phyloP scores from a whole-genome alignment of 2,113 vertebrate genomes.

The Oxyruncus cristatus region DNA sequence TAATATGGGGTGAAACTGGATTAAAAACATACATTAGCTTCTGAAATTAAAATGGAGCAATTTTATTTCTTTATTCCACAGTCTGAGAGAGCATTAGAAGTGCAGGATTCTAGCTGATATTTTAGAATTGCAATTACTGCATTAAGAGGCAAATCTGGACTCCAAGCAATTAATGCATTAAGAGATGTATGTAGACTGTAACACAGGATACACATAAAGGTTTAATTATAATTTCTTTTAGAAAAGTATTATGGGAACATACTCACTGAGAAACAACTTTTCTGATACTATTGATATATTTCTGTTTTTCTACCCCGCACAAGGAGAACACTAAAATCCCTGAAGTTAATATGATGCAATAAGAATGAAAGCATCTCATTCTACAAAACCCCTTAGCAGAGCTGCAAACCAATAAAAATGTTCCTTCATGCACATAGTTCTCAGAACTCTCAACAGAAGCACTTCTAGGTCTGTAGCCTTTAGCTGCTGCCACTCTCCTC shows the following conservation, averaged over 20 bases:
- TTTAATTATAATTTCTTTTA: neutral
- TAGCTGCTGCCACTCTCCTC: neutral
- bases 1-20: constrained; percentile 7
- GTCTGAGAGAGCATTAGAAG: neutral
- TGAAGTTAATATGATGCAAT: neutral
- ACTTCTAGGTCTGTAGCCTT: neutral
- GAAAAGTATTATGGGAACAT: neutral
- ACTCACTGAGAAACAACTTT: neutral
- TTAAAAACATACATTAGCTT: neutral
- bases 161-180: neutral
- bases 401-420: neutral
- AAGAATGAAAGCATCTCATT: neutral
- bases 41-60: neutral
- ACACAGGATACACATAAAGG: neutral
- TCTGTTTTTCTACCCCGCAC: neutral
- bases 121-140: neutral
- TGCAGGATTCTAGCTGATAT: neutral
- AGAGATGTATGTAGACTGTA: neutral
- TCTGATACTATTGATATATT: neutral
- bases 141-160: neutral
- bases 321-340: neutral
- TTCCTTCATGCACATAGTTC: neutral
- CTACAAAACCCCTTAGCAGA: neutral
- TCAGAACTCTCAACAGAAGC: neutral
- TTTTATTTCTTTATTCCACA: neutral